These are phyloP conservation scores for Pegoplata infirma DNA, from an alignment of 2,888 invertebrate genomes.

Conservation along the genomic window DNA sequence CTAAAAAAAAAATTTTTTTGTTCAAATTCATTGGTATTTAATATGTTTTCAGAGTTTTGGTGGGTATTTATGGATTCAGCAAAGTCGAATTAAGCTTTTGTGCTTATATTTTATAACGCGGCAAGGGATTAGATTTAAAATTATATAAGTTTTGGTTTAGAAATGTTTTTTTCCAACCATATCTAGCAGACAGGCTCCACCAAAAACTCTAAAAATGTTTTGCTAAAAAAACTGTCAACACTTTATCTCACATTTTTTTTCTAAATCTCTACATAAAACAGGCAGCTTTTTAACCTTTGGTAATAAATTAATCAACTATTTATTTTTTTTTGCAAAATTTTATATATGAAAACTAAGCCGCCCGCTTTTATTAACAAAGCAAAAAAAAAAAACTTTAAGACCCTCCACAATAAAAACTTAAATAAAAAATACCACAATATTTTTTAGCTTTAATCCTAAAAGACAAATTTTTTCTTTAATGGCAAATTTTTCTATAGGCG, in stretches of 20 bases:
- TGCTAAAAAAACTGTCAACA: not conserved
- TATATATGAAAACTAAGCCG: not conserved
- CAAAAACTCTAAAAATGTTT: too few species aligned
- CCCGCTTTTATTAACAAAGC: conserved; percentile 19
- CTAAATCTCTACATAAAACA: not conserved
- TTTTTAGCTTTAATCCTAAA: conserved; percentile 35
- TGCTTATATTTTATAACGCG: too few species aligned
- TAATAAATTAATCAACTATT: conserved; percentile 45
- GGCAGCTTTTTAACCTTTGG: conserved; percentile 1
- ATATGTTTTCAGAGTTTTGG: too few species aligned
- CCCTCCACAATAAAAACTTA: not conserved
- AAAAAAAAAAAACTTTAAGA: not conserved
- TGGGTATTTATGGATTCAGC: too few species aligned
- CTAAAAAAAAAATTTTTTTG: too few species aligned
- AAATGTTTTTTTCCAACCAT: too few species aligned
- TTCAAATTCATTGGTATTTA: too few species aligned
- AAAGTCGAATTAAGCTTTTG: too few species aligned
- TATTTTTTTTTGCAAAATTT: conserved; percentile 8
- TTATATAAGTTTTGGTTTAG: too few species aligned
- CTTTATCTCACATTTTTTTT: not conserved
- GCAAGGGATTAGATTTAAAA: too few species aligned
- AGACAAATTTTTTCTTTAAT: conserved; percentile 50
- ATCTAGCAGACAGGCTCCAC: too few species aligned
- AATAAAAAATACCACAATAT: not conserved
- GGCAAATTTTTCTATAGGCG: conserved; percentile 49